Conservation (phyloP, 2,797 vertebrate genomes). For the Loriculus beryllinus region DNA sequence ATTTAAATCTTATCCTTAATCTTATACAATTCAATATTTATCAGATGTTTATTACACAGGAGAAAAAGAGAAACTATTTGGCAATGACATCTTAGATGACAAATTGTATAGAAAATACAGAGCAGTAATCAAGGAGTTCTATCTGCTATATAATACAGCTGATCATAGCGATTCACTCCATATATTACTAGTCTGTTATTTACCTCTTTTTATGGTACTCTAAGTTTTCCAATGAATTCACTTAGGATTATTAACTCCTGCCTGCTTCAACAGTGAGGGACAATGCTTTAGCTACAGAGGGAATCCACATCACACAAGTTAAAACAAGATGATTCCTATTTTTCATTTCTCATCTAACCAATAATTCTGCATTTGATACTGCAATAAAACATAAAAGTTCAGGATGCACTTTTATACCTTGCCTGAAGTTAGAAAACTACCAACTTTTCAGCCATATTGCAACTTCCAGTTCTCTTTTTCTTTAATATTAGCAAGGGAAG, state of each 20-base stretch:
- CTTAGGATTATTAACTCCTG: not conserved
- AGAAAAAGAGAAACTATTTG: not conserved
- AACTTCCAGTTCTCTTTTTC: not conserved
- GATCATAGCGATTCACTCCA: not conserved
- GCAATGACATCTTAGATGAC: not conserved
- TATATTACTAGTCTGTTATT: not conserved
- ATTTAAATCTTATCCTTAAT: not conserved
- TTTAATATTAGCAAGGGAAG: not conserved
- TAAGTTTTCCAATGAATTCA: not conserved
- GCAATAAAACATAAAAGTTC: not conserved
- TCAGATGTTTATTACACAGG: not conserved
- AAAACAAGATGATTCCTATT: not conserved
- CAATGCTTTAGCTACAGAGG: not conserved
- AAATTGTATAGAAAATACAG: not conserved
- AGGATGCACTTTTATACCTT: not conserved
- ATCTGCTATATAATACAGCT: not conserved
- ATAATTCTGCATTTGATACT: not conserved
- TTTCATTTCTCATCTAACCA: not conserved
- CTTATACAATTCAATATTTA: not conserved
- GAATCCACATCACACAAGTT: not conserved
- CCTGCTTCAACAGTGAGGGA: not conserved
- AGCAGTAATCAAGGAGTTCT: not conserved
- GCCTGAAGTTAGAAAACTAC: not conserved
- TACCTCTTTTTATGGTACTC: not conserved
- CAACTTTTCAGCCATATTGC: not conserved